These are phyloP conservation scores for Stomatorhinus walkeri DNA, from an alignment of 2,797 vertebrate genomes.

Conservation along the genomic window DNA sequence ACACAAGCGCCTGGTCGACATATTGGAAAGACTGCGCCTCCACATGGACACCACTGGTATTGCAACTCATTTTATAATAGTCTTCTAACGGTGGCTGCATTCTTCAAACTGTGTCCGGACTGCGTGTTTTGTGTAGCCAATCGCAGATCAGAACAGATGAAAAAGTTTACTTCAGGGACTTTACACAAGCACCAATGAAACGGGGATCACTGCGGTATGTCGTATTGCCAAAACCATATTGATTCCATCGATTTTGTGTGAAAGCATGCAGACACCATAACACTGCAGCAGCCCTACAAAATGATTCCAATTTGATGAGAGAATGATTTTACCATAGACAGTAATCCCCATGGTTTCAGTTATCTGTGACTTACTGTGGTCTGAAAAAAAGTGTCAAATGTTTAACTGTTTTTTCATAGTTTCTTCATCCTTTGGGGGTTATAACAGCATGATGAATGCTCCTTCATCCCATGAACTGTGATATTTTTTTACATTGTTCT, in stretches of 20 bases:
- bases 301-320: neutral
- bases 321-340: neutral
- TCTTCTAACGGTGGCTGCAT: neutral
- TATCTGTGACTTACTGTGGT: neutral
- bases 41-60: slow-evolving; percentile 37
- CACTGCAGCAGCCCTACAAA: neutral
- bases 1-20: slow-evolving; percentile 42
- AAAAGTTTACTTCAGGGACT: neutral
- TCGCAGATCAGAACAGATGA: neutral
- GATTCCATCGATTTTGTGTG: neutral
- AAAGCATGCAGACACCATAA: neutral
- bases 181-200: neutral
- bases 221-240: neutral
- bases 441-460: neutral
- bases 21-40: slow-evolving; percentile 46
- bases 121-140: neutral
- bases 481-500: neutral
- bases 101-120: neutral
- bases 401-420: neutral
- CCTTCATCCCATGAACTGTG: neutral
- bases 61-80: neutral
- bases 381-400: neutral
- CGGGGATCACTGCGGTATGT: neutral
- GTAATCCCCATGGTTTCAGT: neutral
- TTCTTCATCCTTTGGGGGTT: neutral